Evolutionary conservation across 35 echinoderm and acorn worm genomes (phyloP).

Genomic region (Diadema setosum): DNA sequence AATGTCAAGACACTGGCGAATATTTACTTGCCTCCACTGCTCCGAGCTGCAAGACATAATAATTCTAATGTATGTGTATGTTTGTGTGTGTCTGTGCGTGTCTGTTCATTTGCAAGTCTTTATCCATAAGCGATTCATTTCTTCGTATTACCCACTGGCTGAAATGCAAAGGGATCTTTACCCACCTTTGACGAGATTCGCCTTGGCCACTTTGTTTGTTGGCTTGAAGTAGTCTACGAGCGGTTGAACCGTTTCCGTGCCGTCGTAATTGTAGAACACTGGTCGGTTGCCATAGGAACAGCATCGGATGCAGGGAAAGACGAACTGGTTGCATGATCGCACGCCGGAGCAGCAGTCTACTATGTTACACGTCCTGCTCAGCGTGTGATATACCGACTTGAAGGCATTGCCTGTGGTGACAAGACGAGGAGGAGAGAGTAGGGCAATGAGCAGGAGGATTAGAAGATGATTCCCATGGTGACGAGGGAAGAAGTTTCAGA

Average conservation of each 20-base stretch:
- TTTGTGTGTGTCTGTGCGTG: too few relatives aligned
- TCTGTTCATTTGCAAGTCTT: too few relatives aligned
- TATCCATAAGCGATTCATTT: too few relatives aligned
- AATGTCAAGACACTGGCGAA: too few relatives aligned
- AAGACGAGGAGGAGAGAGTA: background rate
- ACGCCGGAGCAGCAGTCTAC: slow-evolving; percentile 82
- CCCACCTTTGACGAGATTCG: slow-evolving; percentile 77
- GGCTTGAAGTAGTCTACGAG: slow-evolving; percentile 82
- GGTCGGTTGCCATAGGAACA: slow-evolving; percentile 67
- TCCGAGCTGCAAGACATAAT: too few relatives aligned
- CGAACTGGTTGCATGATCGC: slow-evolving; percentile 69
- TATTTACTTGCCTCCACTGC: too few relatives aligned
- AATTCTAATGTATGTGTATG: too few relatives aligned
- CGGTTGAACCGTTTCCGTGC: slow-evolving; percentile 79
- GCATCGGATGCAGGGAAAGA: slow-evolving; percentile 79
- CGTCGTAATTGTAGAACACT: slow-evolving; percentile 95
- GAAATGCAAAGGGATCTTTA: too few relatives aligned
- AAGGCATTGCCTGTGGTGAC: slow-evolving; percentile 23
- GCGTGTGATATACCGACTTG: slow-evolving; percentile 31
- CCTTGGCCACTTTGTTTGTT: slow-evolving; percentile 40
- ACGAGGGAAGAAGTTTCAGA: background rate
- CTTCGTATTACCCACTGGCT: too few relatives aligned
- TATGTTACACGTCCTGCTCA: slow-evolving; percentile 69
- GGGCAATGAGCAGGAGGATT: background rate
- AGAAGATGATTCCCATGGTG: background rate